Evolutionary conservation across 2,113 vertebrate species (phyloP), one percentile per base, ranked within the genome.

Genomic region (Microtus montanus): DNA sequence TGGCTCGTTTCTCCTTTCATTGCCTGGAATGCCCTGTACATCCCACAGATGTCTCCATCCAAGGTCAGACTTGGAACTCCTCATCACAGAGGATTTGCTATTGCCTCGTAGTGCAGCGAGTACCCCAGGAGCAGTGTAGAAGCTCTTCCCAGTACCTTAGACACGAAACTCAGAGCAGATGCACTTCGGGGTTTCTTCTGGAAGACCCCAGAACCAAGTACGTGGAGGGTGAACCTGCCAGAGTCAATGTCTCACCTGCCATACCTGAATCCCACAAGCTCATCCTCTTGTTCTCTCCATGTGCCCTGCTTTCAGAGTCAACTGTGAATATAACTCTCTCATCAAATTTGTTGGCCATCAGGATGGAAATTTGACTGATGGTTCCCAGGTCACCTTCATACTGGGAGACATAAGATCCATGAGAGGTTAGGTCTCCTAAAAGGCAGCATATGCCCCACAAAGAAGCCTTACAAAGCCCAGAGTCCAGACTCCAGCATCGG

Each of bases 21-120:
- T 35, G 24, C 38, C 74, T 1, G 3, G 19, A 24, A 28, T 3
- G n/a, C 1, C 11, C 85, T 5, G 3, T 1, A 0, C 0, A 10
- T 12, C 49, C 19, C 10, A 5, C 0, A 13, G 19, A 12, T 6
- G 3, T 9, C 35, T 7, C 28, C 3, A 3, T 2, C 3, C 14
- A 2, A 19, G 13, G 11, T 3, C 26, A 41, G 17, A 13, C 5
- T 1, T 5, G 22, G 17, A 0, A 54, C 3, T 13, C 7, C 1
- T 24, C 2, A 12, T 1, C 1, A 7, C 20, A 5, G 13, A 8
- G 12, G 15, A 1, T 35, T 66, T 35, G 0, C 0, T 2, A 3
- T 1, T 33, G 33, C 13, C 13, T 6, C 35, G 3, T 33, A 1
- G 15, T 8, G 3, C 20, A 38, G 5, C 4, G 35, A 54, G 68